phyloP scores from a whole-genome alignment of 2,797 vertebrate species.

The Protosalanx chinensis region DNA sequence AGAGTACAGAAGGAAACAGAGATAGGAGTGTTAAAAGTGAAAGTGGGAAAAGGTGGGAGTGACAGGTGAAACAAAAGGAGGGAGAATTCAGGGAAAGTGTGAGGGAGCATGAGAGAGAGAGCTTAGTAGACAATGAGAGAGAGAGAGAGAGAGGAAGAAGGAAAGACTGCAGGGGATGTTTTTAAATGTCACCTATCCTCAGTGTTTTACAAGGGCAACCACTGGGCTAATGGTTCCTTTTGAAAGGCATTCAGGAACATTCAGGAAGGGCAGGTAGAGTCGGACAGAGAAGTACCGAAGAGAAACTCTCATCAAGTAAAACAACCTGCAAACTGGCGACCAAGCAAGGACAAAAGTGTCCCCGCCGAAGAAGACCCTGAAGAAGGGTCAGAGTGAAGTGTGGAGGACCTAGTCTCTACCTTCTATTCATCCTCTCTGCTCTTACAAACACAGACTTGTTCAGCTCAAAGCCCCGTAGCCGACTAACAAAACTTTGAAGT shows the following conservation, averaged over 20 bases:
- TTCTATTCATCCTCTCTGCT: not conserved
- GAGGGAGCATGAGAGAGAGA: no score
- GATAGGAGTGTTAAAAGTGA: not conserved
- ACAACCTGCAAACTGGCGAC: not conserved
- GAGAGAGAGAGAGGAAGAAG: conserved; percentile 28
- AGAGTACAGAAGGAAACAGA: conserved; percentile 23
- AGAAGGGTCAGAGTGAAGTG: not conserved
- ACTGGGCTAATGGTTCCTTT: conserved; percentile 44
- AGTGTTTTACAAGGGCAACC: conserved; percentile 29
- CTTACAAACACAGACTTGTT: no score
- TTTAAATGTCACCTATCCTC: conserved; percentile 55
- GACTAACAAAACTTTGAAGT: not conserved
- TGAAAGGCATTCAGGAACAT: conserved; percentile 8
- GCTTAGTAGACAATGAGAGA: not conserved
- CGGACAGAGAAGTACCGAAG: conserved; percentile 16
- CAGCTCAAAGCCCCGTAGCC: no score
- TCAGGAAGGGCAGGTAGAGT: not conserved
- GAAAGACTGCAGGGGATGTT: conserved; percentile 42
- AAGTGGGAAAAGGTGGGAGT: not conserved
- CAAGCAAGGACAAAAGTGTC: not conserved
- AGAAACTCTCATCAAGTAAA: not conserved
- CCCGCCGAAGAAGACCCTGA: not conserved
- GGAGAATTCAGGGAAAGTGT: not conserved
- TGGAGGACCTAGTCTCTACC: not conserved
- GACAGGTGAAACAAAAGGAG: not conserved